phyloP scores from a whole-genome alignment of 2,888 invertebrate genomes.

The Drosophila meridionalis region DNA sequence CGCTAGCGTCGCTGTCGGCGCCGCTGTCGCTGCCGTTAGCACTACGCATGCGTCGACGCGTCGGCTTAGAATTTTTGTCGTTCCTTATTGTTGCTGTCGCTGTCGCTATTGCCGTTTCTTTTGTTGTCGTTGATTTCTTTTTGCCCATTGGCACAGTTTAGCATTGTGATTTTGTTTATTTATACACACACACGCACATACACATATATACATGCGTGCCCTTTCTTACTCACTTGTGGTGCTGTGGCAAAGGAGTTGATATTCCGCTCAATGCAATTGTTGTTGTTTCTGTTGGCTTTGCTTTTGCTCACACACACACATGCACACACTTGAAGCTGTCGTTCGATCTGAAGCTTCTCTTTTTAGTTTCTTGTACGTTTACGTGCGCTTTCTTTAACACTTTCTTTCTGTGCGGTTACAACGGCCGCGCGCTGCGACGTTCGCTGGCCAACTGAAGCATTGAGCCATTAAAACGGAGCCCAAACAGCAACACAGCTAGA shows the following conservation, averaged over 20 bases:
- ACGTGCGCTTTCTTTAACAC: conserved; percentile 53
- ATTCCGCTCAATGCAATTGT: neutral
- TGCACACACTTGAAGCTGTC: conserved; percentile 9
- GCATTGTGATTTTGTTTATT: conserved; percentile 36
- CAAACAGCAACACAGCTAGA: conserved; percentile 37
- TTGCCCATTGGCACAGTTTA: conserved; percentile 71
- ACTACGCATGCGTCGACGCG: conserved; percentile 37
- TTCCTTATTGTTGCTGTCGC: conserved; percentile 25
- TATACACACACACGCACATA: conserved; percentile 12
- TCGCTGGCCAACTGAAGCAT: conserved; percentile 64
- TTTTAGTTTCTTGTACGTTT: neutral
- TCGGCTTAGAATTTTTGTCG: conserved; percentile 37
- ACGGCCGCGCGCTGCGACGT: conserved; percentile 71
- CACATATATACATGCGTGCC: conserved; percentile 4
- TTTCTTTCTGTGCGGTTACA: conserved; percentile 65
- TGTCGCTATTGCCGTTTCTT: conserved; percentile 17
- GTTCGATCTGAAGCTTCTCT: conserved; percentile 15
- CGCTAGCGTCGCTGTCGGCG: conserved; percentile 4
- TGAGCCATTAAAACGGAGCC: conserved; percentile 41
- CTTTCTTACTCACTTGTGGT: conserved; percentile 41
- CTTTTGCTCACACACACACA: neutral
- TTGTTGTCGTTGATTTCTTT: conserved; percentile 69
- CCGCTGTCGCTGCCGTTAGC: neutral
- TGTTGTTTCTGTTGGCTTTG: conserved; percentile 1
- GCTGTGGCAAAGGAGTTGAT: conserved; percentile 12